Base-by-base conservation (phyloP, 2,113 vertebrate genomes). In the Brienomyrus longianalis region DNA sequence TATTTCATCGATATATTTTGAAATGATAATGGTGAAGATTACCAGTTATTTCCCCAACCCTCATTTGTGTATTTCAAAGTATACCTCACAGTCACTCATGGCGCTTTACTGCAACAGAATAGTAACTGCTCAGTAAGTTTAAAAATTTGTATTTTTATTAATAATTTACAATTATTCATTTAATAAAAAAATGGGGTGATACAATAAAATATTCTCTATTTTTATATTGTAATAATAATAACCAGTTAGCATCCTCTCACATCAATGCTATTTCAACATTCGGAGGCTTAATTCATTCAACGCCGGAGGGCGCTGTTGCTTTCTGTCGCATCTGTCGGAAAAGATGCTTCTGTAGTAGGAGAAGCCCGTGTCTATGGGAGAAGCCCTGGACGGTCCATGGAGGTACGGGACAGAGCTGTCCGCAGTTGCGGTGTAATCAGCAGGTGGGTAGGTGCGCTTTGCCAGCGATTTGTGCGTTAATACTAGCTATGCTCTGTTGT, bases 291-390 rank as follows among this genome's bases (percentile, higher is more conserved):
- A 31, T 50, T 62, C 17, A 19, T 51, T 66, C 15, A 88, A 50
- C 62, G 35, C 62, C 59, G 66, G 88, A 59, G 59, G 88, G 45
- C 43, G 88, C 45, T 62, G 88, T 88, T 88, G 88, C n/a, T 50
- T 50, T 88, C 15, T 62, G 45, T 74, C 62, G 23, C 27, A 23
- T 88, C 47, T 88, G 7, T 15, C 31, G 13, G 13, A 39, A 17
- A 80, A 19, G 17, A 50, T 48, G 45, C 7, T 2, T 27, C 21
- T 3, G n/a, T 85, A 27, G 27, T 11, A 77, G 86, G 51, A 23
- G 17, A 39, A 48, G 9, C 27, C 1, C 45, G 1, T 56, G 5
- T 56, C 54, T 21, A 56, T 56, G 54, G 54, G 54, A 56, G 54
- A 21, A 48, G 27, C 19, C 4, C 45, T 50, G 27, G 43, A 31